phyloP scores from a whole-genome alignment of 2,888 invertebrate genomes.

The Lochmaea crataegi region DNA sequence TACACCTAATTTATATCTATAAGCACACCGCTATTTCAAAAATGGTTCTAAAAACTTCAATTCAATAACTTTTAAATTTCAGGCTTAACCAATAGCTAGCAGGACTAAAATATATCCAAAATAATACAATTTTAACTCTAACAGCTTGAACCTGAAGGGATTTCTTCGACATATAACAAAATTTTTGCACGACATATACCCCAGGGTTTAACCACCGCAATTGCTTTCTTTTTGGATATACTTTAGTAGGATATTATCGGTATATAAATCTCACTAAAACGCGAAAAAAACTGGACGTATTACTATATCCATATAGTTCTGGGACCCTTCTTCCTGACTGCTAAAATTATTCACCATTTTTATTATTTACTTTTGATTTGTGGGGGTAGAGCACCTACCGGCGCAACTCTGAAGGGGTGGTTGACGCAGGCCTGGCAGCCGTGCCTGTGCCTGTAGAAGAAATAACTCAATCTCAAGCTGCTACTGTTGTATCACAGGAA shows the following conservation, averaged over 20 bases:
- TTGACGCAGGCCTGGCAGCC: slow-evolving; percentile 64
- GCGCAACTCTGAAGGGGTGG: slow-evolving; percentile 66
- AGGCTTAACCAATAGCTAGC: not conserved
- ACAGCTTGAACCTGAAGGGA: too few species aligned
- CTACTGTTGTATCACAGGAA: slow-evolving; percentile 58
- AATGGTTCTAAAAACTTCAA: not conserved
- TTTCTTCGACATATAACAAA: too few species aligned
- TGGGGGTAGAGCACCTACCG: slow-evolving; percentile 65
- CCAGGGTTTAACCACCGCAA: too few species aligned
- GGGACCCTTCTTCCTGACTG: slow-evolving; percentile 37
- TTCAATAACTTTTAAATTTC: not conserved
- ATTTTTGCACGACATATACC: too few species aligned
- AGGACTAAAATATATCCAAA: too few species aligned
- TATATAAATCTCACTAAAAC: too few species aligned
- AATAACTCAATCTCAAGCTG: slow-evolving; percentile 62
- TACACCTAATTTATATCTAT: not conserved
- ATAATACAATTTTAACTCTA: too few species aligned
- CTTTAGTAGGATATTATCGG: too few species aligned
- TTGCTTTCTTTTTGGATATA: too few species aligned
- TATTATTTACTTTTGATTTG: slow-evolving; percentile 52
- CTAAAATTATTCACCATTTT: slow-evolving; percentile 31
- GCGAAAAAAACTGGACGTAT: not conserved
- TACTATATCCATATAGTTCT: slow-evolving; percentile 8
- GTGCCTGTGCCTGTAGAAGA: slow-evolving; percentile 65
- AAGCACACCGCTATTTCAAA: not conserved